phyloP scores from a whole-genome alignment of 2,113 vertebrate species.

The Macquaria australasica region DNA sequence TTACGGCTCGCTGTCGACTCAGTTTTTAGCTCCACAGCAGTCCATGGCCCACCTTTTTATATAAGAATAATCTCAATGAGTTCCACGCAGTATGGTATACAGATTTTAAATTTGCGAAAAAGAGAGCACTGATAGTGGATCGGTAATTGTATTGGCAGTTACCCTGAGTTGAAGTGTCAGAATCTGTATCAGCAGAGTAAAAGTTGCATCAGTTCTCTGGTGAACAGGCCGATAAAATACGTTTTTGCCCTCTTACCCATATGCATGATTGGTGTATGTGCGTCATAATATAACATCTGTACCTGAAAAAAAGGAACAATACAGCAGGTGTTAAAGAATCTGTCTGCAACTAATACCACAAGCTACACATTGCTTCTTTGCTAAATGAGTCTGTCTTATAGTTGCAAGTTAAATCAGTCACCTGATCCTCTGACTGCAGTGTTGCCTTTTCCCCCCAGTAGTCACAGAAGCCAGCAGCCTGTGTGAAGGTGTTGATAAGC shows the following conservation, averaged over 20 bases:
- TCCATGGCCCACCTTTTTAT: no score
- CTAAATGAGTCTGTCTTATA: background rate
- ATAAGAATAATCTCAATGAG: no score
- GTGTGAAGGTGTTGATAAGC: conserved; percentile 56
- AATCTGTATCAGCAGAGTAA: no score
- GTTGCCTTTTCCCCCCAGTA: background rate
- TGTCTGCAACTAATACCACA: background rate
- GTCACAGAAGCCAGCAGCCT: conserved; percentile 11
- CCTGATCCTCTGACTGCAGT: background rate
- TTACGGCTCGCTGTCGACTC: no score
- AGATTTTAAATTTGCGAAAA: background rate
- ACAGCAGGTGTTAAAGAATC: background rate
- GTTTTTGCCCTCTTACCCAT: background rate
- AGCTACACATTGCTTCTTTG: background rate
- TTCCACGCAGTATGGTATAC: no score
- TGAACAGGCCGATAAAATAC: background rate
- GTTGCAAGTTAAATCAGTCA: background rate
- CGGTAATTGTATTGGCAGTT: background rate
- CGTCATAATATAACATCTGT: background rate
- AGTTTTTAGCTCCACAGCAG: no score
- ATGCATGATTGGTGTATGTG: background rate
- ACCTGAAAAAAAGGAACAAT: background rate
- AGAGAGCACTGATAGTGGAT: background rate
- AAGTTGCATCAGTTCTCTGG: background rate
- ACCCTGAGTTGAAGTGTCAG: background rate